These are phyloP conservation scores for Phenacoccus solenopsis DNA, from an alignment of 1,140 invertebrate species.

Conservation along the genomic window DNA sequence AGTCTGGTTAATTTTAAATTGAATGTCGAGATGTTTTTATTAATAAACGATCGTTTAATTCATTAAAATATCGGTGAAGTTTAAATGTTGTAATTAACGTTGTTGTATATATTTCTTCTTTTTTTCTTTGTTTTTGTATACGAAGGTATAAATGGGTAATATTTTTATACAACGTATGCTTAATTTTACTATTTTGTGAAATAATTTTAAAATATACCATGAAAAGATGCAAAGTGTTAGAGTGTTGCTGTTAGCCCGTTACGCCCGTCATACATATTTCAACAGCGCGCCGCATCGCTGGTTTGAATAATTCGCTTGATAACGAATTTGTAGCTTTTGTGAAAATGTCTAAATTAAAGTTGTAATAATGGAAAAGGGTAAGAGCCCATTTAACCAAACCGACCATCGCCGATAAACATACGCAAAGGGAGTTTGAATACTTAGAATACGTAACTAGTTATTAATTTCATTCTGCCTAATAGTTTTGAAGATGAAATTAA, in stretches of 20 bases:
- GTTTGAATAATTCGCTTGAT: background rate
- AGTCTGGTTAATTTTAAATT: background rate
- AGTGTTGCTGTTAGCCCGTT: no score
- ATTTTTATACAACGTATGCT: background rate
- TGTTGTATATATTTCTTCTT: background rate
- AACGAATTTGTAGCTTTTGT: background rate
- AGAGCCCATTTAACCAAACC: background rate
- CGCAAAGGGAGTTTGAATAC: background rate
- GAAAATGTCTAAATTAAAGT: background rate
- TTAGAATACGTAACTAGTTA: background rate
- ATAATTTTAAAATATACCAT: background rate
- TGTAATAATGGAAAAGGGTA: background rate
- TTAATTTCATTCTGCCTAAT: background rate
- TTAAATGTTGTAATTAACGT: background rate
- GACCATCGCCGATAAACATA: background rate
- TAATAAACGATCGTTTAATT: background rate
- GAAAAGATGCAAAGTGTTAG: background rate
- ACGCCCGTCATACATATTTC: no score
- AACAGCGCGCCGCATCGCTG: no score
- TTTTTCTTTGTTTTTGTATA: background rate
- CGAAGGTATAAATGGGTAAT: background rate
- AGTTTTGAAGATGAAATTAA: constrained; percentile 3
- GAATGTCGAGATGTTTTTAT: background rate
- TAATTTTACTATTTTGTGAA: background rate
- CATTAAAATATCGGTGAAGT: background rate